Evolutionary conservation across 2,113 vertebrate genomes (phyloP), one percentile per base, ranked within the genome.

Genomic region (Sus scrofa): DNA sequence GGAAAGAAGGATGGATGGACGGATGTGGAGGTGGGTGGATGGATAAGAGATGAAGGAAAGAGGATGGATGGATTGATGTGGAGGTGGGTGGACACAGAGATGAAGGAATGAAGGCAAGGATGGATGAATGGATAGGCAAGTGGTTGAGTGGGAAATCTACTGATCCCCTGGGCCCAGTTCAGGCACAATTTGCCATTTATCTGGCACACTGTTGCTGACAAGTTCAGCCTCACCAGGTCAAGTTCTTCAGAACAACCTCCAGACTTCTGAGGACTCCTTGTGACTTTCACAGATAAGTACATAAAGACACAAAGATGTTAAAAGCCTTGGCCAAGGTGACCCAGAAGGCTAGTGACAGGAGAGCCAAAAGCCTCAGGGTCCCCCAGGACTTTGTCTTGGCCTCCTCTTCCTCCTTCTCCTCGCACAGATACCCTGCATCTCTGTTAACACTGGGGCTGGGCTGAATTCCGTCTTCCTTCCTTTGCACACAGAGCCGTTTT

Each of bases 251-350:
- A 75, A 67, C 67, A 37, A 26, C 81, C 44, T 54, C 19, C 50
- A 75, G 50, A 58, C 60, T 71, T 74, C 75, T 37, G 34, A 60
- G 75, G 75, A 82, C 82, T 50, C 58, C 75, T 75, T 50, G 58
- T 50, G 37, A 82, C 65, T 62, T 93, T 84, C 12, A 70, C 54
- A 93, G 52, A 52, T n/a, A 84, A 93, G 77, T 70, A 63, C 70
- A 84, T 63, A 79, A 89, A 89, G 78, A 84, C 19, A 54, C 27
- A 93, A 52, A 84, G 20, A 70, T 44, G 16, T 58, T 14, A 82
- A 84, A 19, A 30, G 19, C 34, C 44, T 56, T 34, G 50, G 12
- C 67, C 34, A 74, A 10, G 27, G n/a, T 54, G 65, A 30, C 67
- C 50, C 34, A 50, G 84, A n/a, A 7, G 22, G 15, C 54, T n/a